Base-by-base conservation (phyloP, 2,797 vertebrate genomes). In the Pseudochaenichthys georgianus region DNA sequence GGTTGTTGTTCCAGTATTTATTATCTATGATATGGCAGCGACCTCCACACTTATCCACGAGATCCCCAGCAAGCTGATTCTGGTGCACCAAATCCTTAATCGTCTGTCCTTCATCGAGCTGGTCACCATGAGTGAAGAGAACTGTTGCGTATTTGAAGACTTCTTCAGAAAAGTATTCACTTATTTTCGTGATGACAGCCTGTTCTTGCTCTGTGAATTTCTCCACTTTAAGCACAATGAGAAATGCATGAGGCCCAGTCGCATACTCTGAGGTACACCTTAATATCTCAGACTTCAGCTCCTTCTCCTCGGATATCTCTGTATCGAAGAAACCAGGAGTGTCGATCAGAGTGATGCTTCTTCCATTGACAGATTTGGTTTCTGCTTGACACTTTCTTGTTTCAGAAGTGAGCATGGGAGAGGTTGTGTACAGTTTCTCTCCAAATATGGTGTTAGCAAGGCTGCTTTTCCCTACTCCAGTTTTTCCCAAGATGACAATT, bases 61-160 rank as follows among this genome's bases (percentile, higher is more conserved):
- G 77, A 5, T 83, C 19, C 0, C 47, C 78, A 52, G 91, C 70
- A 1, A 47, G 12, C 0, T 74, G 0, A 17, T 69, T 89, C 6
- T 74, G 3, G 5, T 43, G 4, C 9, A 91, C 65, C 48, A 90
- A 92, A 3, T 87, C 61, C n/a, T 87, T n/a, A 1, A 92, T 88
- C 1, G 1, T 67, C 0, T 0, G 3, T 0, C 69, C 73, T 1
- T 73, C 3, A 0, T 34, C 46, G 3, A 88, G 76, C 64, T 85
- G 75, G 66, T 85, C 86, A n/a, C 80, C 83, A 3, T 83, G 82
- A 13, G 81, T 81, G 63, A 88, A 86, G 55, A 88, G 65, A 0
- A 86, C 19, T 1, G 42, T 43, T 3, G 71, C 47, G 0, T 70
- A 69, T 31, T 73, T 59, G 5, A 86, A 28, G 43, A 46, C 65